Evolutionary conservation across 2,113 vertebrate genomes (phyloP).

Genomic region (human): GRCh38 chr2:66924501-66925000

Average conservation of each 20-base stretch:
- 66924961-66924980: background rate
- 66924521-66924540: background rate
- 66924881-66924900: background rate
- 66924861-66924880: background rate
- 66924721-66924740: background rate
- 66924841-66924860: background rate
- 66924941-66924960: background rate
- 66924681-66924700: background rate
- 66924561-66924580: background rate
- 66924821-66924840: background rate
- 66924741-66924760: background rate
- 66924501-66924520: background rate
- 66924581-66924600: background rate
- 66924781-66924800: background rate
- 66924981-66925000: background rate
- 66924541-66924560: background rate
- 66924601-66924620: background rate
- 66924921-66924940: background rate
- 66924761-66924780: background rate
- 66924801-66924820: background rate
- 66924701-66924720: background rate
- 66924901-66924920: background rate
- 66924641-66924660: background rate
- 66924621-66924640: background rate
- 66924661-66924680: background rate